phyloP scores from a whole-genome alignment of 2,888 invertebrate species.

The Aspidapion aeneum region DNA sequence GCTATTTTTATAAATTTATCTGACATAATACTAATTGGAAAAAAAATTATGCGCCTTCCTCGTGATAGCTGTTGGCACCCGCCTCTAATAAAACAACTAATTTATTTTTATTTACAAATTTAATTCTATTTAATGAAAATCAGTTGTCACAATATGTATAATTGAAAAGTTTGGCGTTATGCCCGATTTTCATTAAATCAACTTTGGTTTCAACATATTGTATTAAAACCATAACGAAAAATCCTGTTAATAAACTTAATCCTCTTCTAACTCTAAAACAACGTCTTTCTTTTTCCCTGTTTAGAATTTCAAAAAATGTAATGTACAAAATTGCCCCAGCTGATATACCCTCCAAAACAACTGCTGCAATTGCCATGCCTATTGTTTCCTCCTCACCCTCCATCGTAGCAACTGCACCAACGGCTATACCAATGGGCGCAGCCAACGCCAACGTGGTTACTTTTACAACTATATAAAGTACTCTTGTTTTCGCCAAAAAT shows the following conservation, averaged over 20 bases:
- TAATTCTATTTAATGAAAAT: too few relatives aligned
- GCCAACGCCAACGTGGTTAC: constrained; percentile 50
- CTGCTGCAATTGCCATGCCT: constrained; percentile 45
- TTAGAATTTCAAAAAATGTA: constrained; percentile 53
- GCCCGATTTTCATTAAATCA: background rate
- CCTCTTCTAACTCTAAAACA: constrained; percentile 42
- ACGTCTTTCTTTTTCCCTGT: constrained; percentile 46
- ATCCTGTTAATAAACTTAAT: constrained; percentile 44
- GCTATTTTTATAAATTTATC: too few relatives aligned
- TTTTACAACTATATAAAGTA: constrained; percentile 44
- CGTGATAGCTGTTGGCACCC: too few relatives aligned
- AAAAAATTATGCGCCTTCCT: too few relatives aligned
- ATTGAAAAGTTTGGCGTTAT: too few relatives aligned
- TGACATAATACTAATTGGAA: too few relatives aligned
- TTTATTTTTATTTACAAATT: too few relatives aligned
- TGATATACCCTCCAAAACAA: constrained; percentile 49
- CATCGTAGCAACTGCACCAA: constrained; percentile 49
- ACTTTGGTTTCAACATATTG: constrained; percentile 33
- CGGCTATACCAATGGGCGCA: constrained; percentile 50
- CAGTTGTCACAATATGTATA: too few relatives aligned
- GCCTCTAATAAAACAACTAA: too few relatives aligned
- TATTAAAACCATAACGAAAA: constrained; percentile 43
- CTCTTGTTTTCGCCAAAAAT: constrained; percentile 46
- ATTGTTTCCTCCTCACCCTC: constrained; percentile 41
- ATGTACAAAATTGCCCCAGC: constrained; percentile 53